Percentiles rank a stretch among this genome's conserved stretches.
Conservation (phyloP, 2,888 invertebrate genomes). For the Brassicogethes aeneus region DNA sequence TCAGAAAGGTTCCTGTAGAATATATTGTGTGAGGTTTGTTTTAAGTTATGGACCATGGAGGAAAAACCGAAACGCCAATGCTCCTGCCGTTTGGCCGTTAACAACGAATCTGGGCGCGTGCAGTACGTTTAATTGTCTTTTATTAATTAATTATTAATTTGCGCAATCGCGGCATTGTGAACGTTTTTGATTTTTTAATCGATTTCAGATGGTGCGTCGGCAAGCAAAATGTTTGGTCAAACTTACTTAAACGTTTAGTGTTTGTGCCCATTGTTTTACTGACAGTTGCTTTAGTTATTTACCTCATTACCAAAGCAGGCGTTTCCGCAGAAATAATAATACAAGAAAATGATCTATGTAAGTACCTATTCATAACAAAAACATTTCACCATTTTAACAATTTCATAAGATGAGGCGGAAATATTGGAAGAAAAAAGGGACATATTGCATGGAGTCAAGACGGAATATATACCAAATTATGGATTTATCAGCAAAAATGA, state of each 20-base stretch:
- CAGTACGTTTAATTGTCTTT: slow-evolving; percentile 27
- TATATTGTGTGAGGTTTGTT: slow-evolving; percentile 17
- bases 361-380: too few relatives aligned
- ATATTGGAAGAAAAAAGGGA: neutral
- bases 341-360: too few relatives aligned
- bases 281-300: slow-evolving; percentile 31
- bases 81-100: slow-evolving; percentile 39
- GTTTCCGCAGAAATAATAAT: slow-evolving; percentile 1
- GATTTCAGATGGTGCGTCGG: slow-evolving; percentile 40
- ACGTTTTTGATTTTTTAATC: neutral
- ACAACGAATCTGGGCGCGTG: slow-evolving; percentile 42
- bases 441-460: neutral
- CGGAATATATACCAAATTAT: neutral
- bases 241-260: slow-evolving; percentile 36
- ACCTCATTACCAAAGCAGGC: slow-evolving; percentile 14
- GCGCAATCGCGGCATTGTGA: neutral
- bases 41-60: slow-evolving; percentile 23
- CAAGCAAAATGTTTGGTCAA: slow-evolving; percentile 36
- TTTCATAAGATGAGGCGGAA: too few relatives aligned
- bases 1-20: slow-evolving; percentile 13
- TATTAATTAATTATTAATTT: neutral
- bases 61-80: slow-evolving; percentile 30
- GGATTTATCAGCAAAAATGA: too few relatives aligned
- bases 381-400: too few relatives aligned
- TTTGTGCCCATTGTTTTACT: slow-evolving; percentile 36